Base-by-base conservation (phyloP, 2,888 invertebrate genomes). In the Choristoneura rosaceana region DNA sequence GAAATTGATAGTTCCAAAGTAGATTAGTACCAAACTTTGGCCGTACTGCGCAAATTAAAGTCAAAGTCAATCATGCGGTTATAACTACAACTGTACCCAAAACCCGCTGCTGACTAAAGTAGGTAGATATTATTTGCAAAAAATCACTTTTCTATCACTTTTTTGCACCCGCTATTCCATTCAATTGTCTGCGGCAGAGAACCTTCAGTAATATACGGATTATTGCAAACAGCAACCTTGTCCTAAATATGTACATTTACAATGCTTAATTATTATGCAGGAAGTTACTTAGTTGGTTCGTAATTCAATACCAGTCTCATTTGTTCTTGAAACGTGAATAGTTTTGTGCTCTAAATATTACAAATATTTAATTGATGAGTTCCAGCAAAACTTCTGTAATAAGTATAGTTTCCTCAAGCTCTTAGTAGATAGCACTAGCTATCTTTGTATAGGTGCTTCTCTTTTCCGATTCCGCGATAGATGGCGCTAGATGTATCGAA, bases 211-310 rank as follows among this genome's bases (percentile, higher is more conserved):
- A 17, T 15, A 52, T 52, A 52, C 52, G 52, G 52, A 52, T 17
- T 17, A 17, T 52, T 52, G 52, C 52, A 5, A 9, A 52, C 15
- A 50, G 17, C 52, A 43, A 67, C 71, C 71, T 71, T 67, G 71
- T 45, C 14, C 61, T 55, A 34, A 61, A 33, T 61, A 25, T 25
- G 43, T 62, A 4, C 25, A 62, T 62, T 71, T 62, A 65, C 50
- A 47, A 25, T 67, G 55, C 55, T 9, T 62, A 67, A 65, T 52
- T 17, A 70, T n/a, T 65, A 43, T 25, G 25, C 38, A n/a, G 34
- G 61, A 66, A 71, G 17, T n/a, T 61, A 25, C 45, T 43, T 34
- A 17, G 45, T 34, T 62, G 3, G 61, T 70, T 7, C 59, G 47
- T n/a, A 50, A 4, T 52, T 33, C 10, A 58, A 38, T 58, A 58